A percentile compares a stretch with the other conserved stretches of the same genome.
phyloP scores from a whole-genome alignment of 2,888 invertebrate genomes.

The Onchidella celtica region DNA sequence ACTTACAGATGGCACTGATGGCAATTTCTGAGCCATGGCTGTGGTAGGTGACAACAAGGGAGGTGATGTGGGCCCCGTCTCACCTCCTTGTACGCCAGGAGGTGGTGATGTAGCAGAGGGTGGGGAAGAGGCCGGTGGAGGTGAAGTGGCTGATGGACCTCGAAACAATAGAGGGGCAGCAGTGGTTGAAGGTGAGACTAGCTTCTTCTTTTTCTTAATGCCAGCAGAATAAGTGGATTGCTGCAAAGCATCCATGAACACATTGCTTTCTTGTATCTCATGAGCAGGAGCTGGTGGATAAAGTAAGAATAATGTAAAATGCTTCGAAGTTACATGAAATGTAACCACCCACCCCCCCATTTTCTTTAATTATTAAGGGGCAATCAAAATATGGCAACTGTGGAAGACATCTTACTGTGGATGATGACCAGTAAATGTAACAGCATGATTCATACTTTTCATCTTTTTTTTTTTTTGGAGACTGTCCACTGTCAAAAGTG shows the following conservation, averaged over 20 bases:
- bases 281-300: slow-evolving; percentile 58
- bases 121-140: slow-evolving; percentile 38
- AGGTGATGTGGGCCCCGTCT: slow-evolving; percentile 63
- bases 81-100: slow-evolving; percentile 87
- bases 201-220: slow-evolving; percentile 85
- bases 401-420: neutral
- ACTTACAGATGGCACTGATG: slow-evolving; percentile 72
- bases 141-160: slow-evolving; percentile 11
- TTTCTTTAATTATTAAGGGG: neutral
- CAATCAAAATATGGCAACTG: neutral
- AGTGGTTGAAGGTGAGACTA: slow-evolving; percentile 38
- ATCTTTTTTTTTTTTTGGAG: neutral
- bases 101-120: slow-evolving; percentile 76
- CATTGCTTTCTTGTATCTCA: slow-evolving; percentile 90
- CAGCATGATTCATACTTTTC: neutral
- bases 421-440: neutral
- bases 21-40: slow-evolving; percentile 67
- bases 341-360: too few species aligned
- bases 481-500: neutral
- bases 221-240: slow-evolving; percentile 77
- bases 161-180: slow-evolving; percentile 38
- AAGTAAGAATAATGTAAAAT: neutral
- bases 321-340: too few species aligned
- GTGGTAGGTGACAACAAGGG: slow-evolving; percentile 67
- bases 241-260: slow-evolving; percentile 95